Conservation (phyloP, 2,113 vertebrate genomes). For the Sarotherodon lohbergeri region DNA sequence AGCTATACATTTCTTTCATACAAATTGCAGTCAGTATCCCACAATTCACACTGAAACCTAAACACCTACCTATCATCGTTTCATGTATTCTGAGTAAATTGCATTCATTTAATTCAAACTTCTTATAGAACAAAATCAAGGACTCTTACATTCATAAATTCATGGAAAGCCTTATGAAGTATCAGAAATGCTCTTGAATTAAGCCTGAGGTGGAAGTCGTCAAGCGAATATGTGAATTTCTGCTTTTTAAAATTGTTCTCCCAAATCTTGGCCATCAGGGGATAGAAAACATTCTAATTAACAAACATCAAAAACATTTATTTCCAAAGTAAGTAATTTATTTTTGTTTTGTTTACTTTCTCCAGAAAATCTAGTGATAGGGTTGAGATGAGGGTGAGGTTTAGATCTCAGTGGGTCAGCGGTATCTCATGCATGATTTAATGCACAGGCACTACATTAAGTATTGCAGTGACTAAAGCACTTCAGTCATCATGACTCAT, state of each 20-base stretch:
- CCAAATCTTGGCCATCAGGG: neutral
- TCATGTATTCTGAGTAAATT: neutral
- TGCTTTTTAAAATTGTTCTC: neutral
- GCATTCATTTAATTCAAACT: neutral
- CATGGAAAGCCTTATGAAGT: neutral
- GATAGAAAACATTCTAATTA: neutral
- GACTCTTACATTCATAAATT: neutral
- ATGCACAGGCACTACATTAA: neutral
- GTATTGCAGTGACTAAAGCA: neutral
- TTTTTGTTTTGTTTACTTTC: neutral
- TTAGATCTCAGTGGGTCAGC: neutral
- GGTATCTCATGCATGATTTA: neutral
- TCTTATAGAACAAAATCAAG: neutral
- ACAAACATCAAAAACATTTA: neutral
- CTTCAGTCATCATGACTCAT: neutral
- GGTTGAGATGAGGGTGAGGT: neutral
- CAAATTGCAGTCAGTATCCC: neutral
- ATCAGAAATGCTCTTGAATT: neutral
- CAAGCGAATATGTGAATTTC: neutral
- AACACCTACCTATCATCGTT: neutral
- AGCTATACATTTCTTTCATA: neutral
- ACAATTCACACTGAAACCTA: neutral
- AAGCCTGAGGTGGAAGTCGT: neutral
- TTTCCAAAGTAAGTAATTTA: neutral
- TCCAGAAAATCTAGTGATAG: neutral